phyloP scores from a whole-genome alignment of 1,140 invertebrate species.

The Brachionus angularis region DNA sequence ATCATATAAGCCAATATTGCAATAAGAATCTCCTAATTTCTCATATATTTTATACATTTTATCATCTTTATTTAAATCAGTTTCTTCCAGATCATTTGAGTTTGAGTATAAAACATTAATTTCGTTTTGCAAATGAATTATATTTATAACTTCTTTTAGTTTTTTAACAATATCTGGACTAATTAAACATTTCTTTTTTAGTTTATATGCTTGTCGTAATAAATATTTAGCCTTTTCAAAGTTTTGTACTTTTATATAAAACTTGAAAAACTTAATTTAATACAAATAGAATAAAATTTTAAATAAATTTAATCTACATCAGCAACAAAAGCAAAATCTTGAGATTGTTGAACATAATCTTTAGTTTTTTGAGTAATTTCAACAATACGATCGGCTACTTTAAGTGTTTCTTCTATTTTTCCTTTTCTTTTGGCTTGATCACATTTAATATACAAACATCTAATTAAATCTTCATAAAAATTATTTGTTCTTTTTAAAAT shows the following conservation, averaged over 20 bases:
- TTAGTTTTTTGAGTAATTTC: slow-evolving; percentile 35
- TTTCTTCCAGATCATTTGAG: not conserved
- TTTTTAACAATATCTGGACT: slow-evolving; percentile 15
- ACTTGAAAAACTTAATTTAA: not conserved
- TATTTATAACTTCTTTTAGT: slow-evolving; percentile 25
- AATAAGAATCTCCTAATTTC: slow-evolving; percentile 28
- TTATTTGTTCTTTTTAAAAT: not conserved
- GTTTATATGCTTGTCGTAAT: slow-evolving; percentile 39
- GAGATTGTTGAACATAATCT: slow-evolving; percentile 38
- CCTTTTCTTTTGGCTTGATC: slow-evolving; percentile 37
- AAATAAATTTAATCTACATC: not conserved
- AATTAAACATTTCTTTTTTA: not conserved
- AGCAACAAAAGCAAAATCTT: slow-evolving; percentile 29
- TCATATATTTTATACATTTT: slow-evolving; percentile 2
- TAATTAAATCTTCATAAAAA: slow-evolving; percentile 34
- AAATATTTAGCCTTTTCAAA: slow-evolving; percentile 42
- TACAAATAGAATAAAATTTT: not conserved
- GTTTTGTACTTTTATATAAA: slow-evolving; percentile 40
- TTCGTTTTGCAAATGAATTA: not conserved
- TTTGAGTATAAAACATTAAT: not conserved
- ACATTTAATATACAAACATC: slow-evolving; percentile 43
- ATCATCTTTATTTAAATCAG: not conserved
- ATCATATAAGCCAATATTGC: slow-evolving; percentile 30
- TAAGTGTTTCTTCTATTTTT: slow-evolving; percentile 10
- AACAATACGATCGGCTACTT: slow-evolving; percentile 35